Percentiles rank a stretch among this genome's conserved stretches.
These are phyloP conservation scores for Camptogramma bilineatum DNA, from an alignment of 2,888 invertebrate species.

Conservation along the genomic window DNA sequence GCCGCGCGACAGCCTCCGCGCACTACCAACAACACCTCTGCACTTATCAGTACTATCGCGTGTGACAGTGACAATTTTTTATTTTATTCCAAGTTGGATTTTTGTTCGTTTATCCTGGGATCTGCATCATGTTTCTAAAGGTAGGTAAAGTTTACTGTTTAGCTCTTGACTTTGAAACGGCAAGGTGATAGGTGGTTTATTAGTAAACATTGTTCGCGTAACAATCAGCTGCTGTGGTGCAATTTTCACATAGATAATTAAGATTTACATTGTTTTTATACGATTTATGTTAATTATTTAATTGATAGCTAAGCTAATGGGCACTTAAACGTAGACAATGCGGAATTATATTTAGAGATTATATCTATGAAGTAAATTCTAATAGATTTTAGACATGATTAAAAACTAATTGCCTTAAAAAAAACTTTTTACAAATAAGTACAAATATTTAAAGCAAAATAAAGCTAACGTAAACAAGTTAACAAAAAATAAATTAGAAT, in stretches of 20 bases:
- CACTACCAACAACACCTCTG: constrained; percentile 62
- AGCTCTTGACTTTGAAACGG: constrained; percentile 46
- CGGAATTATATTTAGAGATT: constrained; percentile 14
- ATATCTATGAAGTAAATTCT: not conserved
- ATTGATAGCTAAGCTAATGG: not conserved
- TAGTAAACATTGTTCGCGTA: constrained; percentile 60
- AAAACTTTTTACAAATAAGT: too few species aligned
- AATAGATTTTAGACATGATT: not conserved
- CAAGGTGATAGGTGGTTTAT: constrained; percentile 55
- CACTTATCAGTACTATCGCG: constrained; percentile 69
- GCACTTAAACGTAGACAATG: constrained; percentile 13
- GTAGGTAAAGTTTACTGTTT: constrained; percentile 64
- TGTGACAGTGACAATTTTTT: constrained; percentile 65
- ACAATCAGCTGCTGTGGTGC: constrained; percentile 51
- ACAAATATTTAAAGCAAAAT: not conserved
- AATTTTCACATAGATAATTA: constrained; percentile 53
- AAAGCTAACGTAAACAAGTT: not conserved
- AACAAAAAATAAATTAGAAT: constrained; percentile 33
- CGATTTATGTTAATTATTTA: constrained; percentile 32
- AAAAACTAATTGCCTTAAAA: not conserved
- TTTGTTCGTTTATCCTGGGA: constrained; percentile 47
- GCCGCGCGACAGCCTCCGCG: constrained; percentile 81
- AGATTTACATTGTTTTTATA: constrained; percentile 50
- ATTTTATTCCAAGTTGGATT: constrained; percentile 46
- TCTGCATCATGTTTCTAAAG: constrained; percentile 61